phyloP scores from a whole-genome alignment of 2,797 vertebrate genomes.

The Sylvilagus floridanus region DNA sequence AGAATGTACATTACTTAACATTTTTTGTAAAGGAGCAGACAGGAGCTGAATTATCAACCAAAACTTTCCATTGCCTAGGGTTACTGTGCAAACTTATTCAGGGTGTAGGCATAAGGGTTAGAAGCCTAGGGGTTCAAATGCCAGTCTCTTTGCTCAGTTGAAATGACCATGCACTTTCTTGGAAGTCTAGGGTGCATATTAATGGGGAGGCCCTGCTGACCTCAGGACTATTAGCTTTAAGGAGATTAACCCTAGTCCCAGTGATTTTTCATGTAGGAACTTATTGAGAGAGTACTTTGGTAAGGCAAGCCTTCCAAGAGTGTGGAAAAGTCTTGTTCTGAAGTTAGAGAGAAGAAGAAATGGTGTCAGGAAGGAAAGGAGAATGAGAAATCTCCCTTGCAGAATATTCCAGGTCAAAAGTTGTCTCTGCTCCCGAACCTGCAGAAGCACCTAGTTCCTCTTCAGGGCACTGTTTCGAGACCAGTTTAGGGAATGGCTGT shows the following conservation, averaged over 20 bases:
- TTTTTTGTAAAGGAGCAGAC: constrained; percentile 82
- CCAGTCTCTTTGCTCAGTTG: constrained; percentile 52
- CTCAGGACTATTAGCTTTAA: constrained; percentile 49
- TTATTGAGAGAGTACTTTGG: constrained; percentile 32
- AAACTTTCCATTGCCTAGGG: constrained; percentile 73
- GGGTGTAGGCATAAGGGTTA: constrained; percentile 1
- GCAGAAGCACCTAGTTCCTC: constrained; percentile 73
- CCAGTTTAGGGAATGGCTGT: constrained; percentile 75
- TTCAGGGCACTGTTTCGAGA: constrained; percentile 77
- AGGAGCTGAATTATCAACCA: constrained; percentile 81
- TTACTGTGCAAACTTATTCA: constrained; percentile 78
- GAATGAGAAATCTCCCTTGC: constrained; percentile 10
- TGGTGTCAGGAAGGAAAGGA: background rate
- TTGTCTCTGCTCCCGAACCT: constrained; percentile 77
- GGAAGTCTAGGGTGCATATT: background rate
- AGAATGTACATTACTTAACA: constrained; percentile 82
- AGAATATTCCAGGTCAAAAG: constrained; percentile 18
- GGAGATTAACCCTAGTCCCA: constrained; percentile 38
- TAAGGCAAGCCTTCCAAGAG: constrained; percentile 5
- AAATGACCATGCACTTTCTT: constrained; percentile 29
- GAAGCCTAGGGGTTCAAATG: constrained; percentile 22
- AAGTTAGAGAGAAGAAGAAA: constrained; percentile 57
- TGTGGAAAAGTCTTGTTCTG: constrained; percentile 18
- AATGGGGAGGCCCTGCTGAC: constrained; percentile 1
- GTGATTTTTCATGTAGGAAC: constrained; percentile 20